Conservation (phyloP, 2,113 vertebrate genomes). For the Zonotrichia leucophrys region DNA sequence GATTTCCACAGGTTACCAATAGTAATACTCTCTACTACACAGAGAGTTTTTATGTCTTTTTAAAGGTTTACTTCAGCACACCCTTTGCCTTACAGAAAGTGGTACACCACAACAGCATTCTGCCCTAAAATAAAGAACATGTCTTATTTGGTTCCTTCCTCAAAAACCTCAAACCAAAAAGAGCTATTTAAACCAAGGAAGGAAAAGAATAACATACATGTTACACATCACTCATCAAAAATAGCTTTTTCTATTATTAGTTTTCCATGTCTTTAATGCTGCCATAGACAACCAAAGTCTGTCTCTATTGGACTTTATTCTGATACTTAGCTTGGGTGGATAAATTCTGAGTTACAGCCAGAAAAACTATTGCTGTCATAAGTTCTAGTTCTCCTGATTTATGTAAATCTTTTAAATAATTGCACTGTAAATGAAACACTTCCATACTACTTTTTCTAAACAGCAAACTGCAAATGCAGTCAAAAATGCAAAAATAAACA, state of each 20-base stretch:
- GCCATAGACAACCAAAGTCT: constrained; percentile 40
- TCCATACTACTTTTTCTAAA: not conserved
- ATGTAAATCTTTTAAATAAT: not conserved
- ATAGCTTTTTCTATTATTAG: constrained; percentile 67
- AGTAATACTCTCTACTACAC: not conserved
- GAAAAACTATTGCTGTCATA: not conserved
- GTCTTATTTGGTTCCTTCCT: constrained; percentile 65
- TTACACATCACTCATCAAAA: constrained; percentile 62
- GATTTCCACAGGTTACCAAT: not conserved
- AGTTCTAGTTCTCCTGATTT: not conserved
- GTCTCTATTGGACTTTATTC: not conserved
- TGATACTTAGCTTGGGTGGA: not conserved
- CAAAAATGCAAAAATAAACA: not conserved
- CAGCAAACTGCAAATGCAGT: not conserved
- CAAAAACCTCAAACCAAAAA: constrained; percentile 72
- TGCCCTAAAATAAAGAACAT: constrained; percentile 69
- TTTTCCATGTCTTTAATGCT: constrained; percentile 46
- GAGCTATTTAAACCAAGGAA: constrained; percentile 68
- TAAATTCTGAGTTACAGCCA: constrained; percentile 20
- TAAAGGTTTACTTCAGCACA: constrained; percentile 36
- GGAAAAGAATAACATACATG: constrained; percentile 65
- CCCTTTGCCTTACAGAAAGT: constrained; percentile 59
- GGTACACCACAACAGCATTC: constrained; percentile 66
- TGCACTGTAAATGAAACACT: not conserved
- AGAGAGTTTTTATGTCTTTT: not conserved